phyloP scores from a whole-genome alignment of 2,888 invertebrate genomes.

The Pyrocoelia pectoralis region DNA sequence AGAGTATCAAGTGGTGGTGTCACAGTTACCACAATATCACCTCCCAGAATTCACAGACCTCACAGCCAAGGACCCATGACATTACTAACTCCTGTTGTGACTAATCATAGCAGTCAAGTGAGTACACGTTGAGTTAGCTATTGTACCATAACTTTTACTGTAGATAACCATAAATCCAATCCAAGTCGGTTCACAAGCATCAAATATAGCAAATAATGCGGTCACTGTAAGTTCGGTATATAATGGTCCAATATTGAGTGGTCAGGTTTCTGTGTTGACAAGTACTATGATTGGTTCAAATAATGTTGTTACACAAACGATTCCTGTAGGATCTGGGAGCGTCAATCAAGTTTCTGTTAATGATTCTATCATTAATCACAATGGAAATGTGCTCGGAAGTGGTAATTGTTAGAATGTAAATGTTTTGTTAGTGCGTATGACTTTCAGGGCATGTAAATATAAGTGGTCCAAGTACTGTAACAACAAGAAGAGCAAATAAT shows the following conservation, averaged over 20 bases:
- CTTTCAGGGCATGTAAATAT: conserved; percentile 60
- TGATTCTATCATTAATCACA: conserved; percentile 48
- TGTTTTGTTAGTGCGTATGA: background rate
- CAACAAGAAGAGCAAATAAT: conserved; percentile 70
- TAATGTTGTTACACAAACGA: conserved; percentile 54
- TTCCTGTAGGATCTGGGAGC: conserved; percentile 50
- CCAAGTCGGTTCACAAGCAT: conserved; percentile 33
- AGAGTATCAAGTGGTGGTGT: conserved; percentile 65
- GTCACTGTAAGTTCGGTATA: conserved; percentile 58
- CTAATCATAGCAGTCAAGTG: conserved; percentile 50
- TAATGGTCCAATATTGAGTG: conserved; percentile 52
- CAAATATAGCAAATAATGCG: conserved; percentile 45
- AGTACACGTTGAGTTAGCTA: conserved; percentile 13
- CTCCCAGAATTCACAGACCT: conserved; percentile 61
- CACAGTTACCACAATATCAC: conserved; percentile 71
- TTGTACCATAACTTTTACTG: conserved; percentile 2
- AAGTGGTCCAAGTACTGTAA: conserved; percentile 70
- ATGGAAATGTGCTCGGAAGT: conserved; percentile 44
- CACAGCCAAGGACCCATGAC: conserved; percentile 65
- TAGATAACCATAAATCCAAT: conserved; percentile 39
- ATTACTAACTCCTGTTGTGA: conserved; percentile 46
- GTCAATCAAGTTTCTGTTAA: conserved; percentile 48
- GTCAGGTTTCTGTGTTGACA: conserved; percentile 57
- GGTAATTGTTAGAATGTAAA: conserved; percentile 37
- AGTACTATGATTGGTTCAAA: conserved; percentile 43